A percentile compares a stretch with the other conserved stretches of the same genome.
Evolutionary conservation across 2,113 vertebrate genomes (phyloP).

Genomic region (Alligator mississippiensis): DNA sequence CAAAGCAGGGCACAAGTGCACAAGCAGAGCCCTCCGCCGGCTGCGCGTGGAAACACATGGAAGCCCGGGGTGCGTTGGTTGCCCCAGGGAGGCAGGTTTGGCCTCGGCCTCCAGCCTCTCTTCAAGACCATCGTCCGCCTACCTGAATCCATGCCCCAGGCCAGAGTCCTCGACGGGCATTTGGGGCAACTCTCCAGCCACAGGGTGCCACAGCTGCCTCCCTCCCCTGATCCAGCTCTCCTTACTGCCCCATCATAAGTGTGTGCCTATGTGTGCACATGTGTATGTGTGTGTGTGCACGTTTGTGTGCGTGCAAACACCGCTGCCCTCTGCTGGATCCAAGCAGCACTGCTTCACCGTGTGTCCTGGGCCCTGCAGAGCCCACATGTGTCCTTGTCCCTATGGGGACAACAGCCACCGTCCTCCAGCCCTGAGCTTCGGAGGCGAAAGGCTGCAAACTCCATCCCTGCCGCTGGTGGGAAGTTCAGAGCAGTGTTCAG

Average conservation of each 20-base stretch:
- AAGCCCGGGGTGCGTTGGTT: no score
- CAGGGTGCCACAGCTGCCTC: not conserved
- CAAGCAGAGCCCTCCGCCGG: no score
- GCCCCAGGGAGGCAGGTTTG: no score
- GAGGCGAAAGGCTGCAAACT: not conserved
- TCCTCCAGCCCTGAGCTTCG: not conserved
- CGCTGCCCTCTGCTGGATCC: not conserved
- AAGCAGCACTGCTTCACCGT: not conserved
- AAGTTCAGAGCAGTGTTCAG: not conserved
- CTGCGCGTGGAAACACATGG: no score
- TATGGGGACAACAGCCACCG: no score
- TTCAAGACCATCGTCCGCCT: no score
- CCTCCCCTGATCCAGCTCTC: not conserved
- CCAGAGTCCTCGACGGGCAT: not conserved
- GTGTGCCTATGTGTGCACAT: no score
- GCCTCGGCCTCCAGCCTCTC: no score
- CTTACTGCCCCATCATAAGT: no score
- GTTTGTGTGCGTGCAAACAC: not conserved
- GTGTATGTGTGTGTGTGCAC: not conserved
- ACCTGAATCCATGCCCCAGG: not conserved
- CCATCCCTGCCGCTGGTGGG: not conserved
- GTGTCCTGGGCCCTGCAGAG: not conserved
- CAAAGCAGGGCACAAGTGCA: no score
- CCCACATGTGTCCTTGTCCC: not conserved
- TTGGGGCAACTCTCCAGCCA: not conserved